Conservation (phyloP, 2,888 invertebrate species). For the Netelia fuscicornis region DNA sequence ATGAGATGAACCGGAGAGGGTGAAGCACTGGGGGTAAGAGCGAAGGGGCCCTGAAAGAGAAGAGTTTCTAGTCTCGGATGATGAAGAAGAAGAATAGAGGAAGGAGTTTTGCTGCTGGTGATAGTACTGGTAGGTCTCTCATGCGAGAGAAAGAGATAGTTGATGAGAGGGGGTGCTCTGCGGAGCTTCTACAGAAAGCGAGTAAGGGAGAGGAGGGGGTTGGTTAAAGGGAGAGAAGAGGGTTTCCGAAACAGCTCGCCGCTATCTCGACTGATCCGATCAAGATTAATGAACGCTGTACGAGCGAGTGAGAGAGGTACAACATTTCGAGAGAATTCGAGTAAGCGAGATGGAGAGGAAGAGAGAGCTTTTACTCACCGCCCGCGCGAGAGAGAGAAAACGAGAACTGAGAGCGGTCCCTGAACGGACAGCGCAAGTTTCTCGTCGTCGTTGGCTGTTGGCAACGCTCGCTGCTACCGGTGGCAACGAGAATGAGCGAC, state of each 20-base stretch:
- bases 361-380: conserved; percentile 17
- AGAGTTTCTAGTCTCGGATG: conserved; percentile 56
- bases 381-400: conserved; percentile 17
- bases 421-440: conserved; percentile 62
- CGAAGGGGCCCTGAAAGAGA: conserved; percentile 68
- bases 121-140: conserved; percentile 65
- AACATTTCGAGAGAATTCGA: conserved; percentile 24
- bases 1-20: conserved; percentile 65
- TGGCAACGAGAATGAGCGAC: conserved; percentile 48
- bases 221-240: conserved; percentile 80
- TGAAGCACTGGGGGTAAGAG: conserved; percentile 65
- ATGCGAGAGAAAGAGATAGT: conserved; percentile 64
- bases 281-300: conserved; percentile 86
- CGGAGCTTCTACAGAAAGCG: conserved; percentile 42
- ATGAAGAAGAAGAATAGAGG: conserved; percentile 59
- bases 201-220: conserved; percentile 65
- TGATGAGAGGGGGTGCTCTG: conserved; percentile 74
- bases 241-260: conserved; percentile 85
- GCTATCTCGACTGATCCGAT: conserved; percentile 84
- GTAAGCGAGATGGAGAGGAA: conserved; percentile 38
- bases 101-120: conserved; percentile 65
- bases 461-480: conserved; percentile 37
- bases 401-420: conserved; percentile 44
- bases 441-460: conserved; percentile 50
- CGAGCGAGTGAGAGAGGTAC: conserved; percentile 72